These are phyloP conservation scores for Prosapia bicincta DNA, from an alignment of 2,888 invertebrate genomes.

Conservation along the genomic window DNA sequence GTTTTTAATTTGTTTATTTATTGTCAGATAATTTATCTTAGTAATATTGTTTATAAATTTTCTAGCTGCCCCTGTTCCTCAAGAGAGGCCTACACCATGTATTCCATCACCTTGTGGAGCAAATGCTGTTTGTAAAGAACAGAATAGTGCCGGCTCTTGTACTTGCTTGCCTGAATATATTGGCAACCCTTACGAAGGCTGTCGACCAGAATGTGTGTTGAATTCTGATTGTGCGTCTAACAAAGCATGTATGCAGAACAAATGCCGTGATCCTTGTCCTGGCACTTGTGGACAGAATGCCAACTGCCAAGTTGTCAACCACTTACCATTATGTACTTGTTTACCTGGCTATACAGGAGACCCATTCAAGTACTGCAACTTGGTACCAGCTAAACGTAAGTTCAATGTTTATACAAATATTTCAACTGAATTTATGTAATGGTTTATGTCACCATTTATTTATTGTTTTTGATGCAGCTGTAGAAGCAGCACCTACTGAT, in stretches of 20 bases:
- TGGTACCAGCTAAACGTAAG: constrained; percentile 42
- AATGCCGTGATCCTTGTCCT: constrained; percentile 74
- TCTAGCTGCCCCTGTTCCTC: constrained; percentile 41
- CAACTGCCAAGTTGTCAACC: constrained; percentile 74
- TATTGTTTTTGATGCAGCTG: constrained; percentile 14
- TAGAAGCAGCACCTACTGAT: constrained; percentile 33
- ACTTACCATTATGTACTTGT: constrained; percentile 57
- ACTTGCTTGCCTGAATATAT: constrained; percentile 68
- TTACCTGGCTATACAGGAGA: constrained; percentile 43
- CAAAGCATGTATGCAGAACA: constrained; percentile 70
- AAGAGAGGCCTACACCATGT: constrained; percentile 54
- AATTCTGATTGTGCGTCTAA: constrained; percentile 71
- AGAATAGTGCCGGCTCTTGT: constrained; percentile 69
- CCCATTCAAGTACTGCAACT: constrained; percentile 56
- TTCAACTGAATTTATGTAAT: constrained; percentile 48
- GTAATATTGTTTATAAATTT: no score
- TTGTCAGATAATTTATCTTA: no score
- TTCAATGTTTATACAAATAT: constrained; percentile 37
- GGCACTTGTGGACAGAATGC: constrained; percentile 74
- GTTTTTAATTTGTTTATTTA: no score
- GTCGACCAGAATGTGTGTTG: constrained; percentile 73
- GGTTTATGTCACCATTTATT: not conserved
- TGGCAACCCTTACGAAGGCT: constrained; percentile 69
- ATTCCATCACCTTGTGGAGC: constrained; percentile 70
- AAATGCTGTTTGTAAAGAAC: constrained; percentile 68